A percentile compares a stretch with the other conserved stretches of the same genome.
Evolutionary conservation across 2,113 vertebrate species (phyloP).

Genomic region (Oncorhynchus masou): DNA sequence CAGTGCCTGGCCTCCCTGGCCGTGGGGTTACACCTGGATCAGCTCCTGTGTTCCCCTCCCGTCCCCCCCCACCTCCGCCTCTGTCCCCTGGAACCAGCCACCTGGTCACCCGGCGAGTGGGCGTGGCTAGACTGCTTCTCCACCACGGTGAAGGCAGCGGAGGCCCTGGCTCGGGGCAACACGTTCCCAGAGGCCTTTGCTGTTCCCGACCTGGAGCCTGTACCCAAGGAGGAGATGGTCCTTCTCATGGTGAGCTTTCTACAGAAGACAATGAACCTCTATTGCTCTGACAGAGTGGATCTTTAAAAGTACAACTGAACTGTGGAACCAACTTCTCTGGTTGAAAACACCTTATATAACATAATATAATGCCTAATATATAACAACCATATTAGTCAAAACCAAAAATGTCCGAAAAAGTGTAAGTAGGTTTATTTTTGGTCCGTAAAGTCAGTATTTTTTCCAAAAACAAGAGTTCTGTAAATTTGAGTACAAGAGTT

Average conservation of each 20-base stretch:
- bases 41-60: slow-evolving; percentile 83
- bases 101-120: slow-evolving; percentile 90
- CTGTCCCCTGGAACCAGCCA: slow-evolving; percentile 77
- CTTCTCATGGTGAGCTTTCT: slow-evolving; percentile 83
- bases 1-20: slow-evolving; percentile 93
- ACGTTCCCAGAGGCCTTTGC: slow-evolving; percentile 89
- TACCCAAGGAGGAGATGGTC: slow-evolving; percentile 87
- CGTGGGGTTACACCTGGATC: slow-evolving; percentile 91
- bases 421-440: too few species aligned
- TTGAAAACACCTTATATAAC: too few species aligned
- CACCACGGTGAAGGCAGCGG: slow-evolving; percentile 92
- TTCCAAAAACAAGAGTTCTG: too few species aligned
- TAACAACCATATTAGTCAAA: too few species aligned
- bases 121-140: slow-evolving; percentile 96
- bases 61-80: slow-evolving; percentile 82
- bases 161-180: slow-evolving; percentile 87
- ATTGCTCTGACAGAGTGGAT: too few species aligned
- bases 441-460: too few species aligned
- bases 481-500: too few species aligned
- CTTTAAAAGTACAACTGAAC: too few species aligned
- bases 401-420: too few species aligned
- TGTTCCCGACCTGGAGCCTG: slow-evolving; percentile 92
- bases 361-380: too few species aligned
- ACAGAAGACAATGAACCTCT: too few species aligned
- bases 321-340: too few species aligned